Base-by-base conservation (phyloP, 2,113 vertebrate species). In the Candoia aspera region DNA sequence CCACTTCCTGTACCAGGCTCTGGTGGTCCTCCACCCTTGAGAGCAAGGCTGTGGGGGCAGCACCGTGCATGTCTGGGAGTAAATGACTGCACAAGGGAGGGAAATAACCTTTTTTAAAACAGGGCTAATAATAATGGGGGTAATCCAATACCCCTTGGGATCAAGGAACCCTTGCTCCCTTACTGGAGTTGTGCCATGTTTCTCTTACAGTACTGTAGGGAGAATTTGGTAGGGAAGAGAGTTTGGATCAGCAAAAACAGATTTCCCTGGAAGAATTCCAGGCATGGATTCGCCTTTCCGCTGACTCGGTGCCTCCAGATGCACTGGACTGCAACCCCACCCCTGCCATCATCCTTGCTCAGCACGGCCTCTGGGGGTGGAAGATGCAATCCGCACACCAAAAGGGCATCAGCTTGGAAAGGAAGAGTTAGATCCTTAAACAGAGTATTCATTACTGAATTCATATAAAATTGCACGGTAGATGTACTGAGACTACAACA, bases 1-100 rank as follows among this genome's bases (percentile, higher is more conserved):
- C 87, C 46, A 92, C 57, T 92, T 89, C 87, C 87, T 89, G 87
- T 12, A 26, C 57, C 13, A 33, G 91, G 87, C 87, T 53, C 46
- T 62, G 87, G n/a, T 55, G 91, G 73, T 62, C 91, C 87, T 79
- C 68, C 87, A 54, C 87, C 87, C 73, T 54, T 3, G 5, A 54
- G n/a, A 83, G 55, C 68, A 46, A 92, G 33, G 29, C 57, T 88
- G 86, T 84, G 90, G 90, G 84, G 90, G 49, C 84, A 87, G 90
- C 23, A 55, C 49, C 10, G 26, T 42, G 42, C 9, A 23, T 49
- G 37, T 54, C 26, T 15, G 53, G 84, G 55, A 42, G 33, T 0
- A 4, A 54, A 89, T 42, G 42, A 84, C 10, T 84, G 68, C 29
- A 9, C 12, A 15, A 57, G 55, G 42, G 21, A 57, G 88, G 26